A percentile compares a stretch with the other conserved stretches of the same genome.
Evolutionary conservation across 1,140 invertebrate species (phyloP).

Genomic region (Pogonus chalceus): DNA sequence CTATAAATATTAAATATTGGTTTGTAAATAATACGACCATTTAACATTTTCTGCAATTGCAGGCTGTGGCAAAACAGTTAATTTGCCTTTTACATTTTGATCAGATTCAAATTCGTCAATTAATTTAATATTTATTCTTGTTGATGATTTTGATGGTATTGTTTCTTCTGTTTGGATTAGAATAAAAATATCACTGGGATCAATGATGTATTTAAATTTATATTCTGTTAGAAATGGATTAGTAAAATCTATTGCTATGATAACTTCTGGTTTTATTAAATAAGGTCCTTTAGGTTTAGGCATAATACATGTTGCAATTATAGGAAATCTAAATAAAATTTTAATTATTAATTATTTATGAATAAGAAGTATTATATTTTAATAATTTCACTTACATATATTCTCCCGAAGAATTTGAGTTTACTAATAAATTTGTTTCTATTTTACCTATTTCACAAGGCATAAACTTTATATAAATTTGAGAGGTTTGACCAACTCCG

Average conservation of each 20-base stretch:
- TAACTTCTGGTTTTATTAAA: background rate
- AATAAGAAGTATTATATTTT: background rate
- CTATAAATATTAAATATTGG: too few relatives aligned
- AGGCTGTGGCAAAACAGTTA: too few relatives aligned
- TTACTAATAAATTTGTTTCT: background rate
- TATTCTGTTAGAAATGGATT: slow-evolving; percentile 3
- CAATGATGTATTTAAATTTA: background rate
- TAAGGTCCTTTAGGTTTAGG: slow-evolving; percentile 2
- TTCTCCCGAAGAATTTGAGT: background rate
- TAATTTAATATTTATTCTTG: too few relatives aligned
- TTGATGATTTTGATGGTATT: too few relatives aligned
- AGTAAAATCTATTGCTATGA: background rate
- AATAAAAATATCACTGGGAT: background rate
- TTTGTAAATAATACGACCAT: too few relatives aligned
- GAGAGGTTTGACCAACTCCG: background rate
- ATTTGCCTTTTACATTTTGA: too few relatives aligned
- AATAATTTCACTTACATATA: slow-evolving; percentile 1
- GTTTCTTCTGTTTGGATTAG: background rate
- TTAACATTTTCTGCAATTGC: too few relatives aligned
- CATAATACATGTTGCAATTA: background rate
- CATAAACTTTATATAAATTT: background rate
- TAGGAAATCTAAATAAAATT: background rate
- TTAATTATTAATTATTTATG: background rate
- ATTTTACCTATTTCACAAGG: slow-evolving; percentile 3
- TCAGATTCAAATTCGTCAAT: too few relatives aligned